Base-by-base conservation (phyloP, 2,888 invertebrate species). In the Drosophila pegasa region DNA sequence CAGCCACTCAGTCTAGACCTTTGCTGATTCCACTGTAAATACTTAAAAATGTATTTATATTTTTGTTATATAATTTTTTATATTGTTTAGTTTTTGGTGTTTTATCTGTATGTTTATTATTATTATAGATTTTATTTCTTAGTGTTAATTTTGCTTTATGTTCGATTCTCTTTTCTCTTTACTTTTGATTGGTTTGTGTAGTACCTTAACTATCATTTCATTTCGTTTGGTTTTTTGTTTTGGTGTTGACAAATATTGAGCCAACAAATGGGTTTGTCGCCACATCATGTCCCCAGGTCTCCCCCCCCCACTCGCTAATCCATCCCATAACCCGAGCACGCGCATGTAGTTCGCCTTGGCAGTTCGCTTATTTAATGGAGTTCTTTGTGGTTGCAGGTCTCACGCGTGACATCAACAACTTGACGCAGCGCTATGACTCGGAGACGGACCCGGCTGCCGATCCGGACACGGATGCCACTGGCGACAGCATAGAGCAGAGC, bases 401-500 rank as follows among this genome's bases (percentile, higher is more conserved):
- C 33, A 89, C 92, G 12, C 90, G 93, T 37, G 92, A 92, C 67
- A 91, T 93, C 25, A 90, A 90, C 48, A 90, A 87, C 62, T 81
- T 92, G 68, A 89, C 91, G 31, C 91, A 89, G 74, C 93, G 94
- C 37, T 92, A 91, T 63, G 91, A 92, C 60, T 92, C 91, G 6
- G 91, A 92, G 75, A 91, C 91, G 91, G 94, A 92, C 38, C 94
- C 95, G 40, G 72, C 88, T 90, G 93, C 91, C 3, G 94, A 94
- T 59, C 95, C 95, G 47, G 96, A 96, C 90, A 95, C 95, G 6
- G 96, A 96, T 91, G 95, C 96, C 4, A 96, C 96, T 90, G 96
- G 93, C 87, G 92, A 93, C 41, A 92, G 89, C 59, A 87, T 92
- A 70, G 93, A 93, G 59, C 91, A 91, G 52, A 88, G 82, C 45